These are phyloP conservation scores for Lanius collurio DNA, from an alignment of 2,113 vertebrate genomes.

Conservation along the genomic window DNA sequence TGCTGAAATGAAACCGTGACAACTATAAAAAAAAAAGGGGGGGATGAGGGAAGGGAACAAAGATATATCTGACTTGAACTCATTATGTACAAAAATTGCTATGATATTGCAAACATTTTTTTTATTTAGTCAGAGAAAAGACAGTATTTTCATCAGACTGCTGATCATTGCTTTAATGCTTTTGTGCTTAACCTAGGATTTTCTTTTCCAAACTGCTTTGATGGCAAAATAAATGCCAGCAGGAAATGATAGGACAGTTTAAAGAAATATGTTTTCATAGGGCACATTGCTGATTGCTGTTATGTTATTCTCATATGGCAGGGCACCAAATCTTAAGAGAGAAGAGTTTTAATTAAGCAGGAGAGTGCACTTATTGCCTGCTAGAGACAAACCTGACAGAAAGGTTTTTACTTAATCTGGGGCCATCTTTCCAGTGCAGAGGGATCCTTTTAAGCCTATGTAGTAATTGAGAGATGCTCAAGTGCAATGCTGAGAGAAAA, in stretches of 20 bases:
- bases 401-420: not conserved
- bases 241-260: not conserved
- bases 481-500: not conserved
- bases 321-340: not conserved
- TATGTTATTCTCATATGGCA: not conserved
- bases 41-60: not conserved
- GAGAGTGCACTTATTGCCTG: not conserved
- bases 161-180: not conserved
- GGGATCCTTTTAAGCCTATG: not conserved
- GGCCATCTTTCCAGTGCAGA: not conserved
- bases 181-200: not conserved
- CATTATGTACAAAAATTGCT: not conserved
- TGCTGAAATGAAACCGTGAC: not conserved
- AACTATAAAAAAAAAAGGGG: not conserved
- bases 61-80: not conserved
- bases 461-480: not conserved
- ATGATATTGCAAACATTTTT: not conserved
- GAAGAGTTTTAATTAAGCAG: slow-evolving; percentile 3
- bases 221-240: not conserved
- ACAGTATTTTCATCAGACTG: not conserved
- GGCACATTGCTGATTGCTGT: not conserved
- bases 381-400: not conserved
- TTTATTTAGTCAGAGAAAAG: not conserved
- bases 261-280: not conserved
- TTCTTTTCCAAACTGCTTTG: not conserved